Evolutionary conservation across 1,140 invertebrate species (phyloP).

Genomic region (Drosophila yakuba): DNA sequence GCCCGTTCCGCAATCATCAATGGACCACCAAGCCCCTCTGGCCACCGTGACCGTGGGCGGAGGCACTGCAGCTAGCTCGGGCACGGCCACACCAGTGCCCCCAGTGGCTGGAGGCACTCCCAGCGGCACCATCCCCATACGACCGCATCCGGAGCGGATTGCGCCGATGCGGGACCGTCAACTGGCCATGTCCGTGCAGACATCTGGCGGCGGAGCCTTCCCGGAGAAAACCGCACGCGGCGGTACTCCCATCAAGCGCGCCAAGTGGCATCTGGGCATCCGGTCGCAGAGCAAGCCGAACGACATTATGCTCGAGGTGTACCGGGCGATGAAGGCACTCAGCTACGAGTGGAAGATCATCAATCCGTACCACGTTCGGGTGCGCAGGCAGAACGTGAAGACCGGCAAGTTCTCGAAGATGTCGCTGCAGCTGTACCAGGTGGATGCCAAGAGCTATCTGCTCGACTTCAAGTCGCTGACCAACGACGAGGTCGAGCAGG

Average conservation of each 20-base stretch:
- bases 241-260: constrained; percentile 92
- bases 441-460: constrained; percentile 98
- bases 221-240: constrained; percentile 85
- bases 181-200: constrained; percentile 76
- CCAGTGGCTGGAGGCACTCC: not conserved
- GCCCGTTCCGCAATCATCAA: constrained; percentile 80
- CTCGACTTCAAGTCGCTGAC: constrained; percentile 98
- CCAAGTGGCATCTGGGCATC: constrained; percentile 99
- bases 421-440: constrained; percentile 99
- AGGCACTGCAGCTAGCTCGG: constrained; percentile 66
- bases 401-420: constrained; percentile 96
- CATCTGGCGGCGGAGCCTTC: constrained; percentile 73
- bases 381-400: constrained; percentile 94
- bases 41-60: constrained; percentile 47
- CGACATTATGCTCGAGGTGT: constrained; percentile 99
- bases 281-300: constrained; percentile 99
- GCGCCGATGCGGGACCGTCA: constrained; percentile 90
- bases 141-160: constrained; percentile 98
- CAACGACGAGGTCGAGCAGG: constrained; percentile 90
- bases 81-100: constrained; percentile 66
- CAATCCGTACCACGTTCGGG: constrained; percentile 97
- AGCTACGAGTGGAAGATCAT: constrained; percentile 99
- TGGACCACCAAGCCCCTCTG: constrained; percentile 33
- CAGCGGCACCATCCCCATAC: constrained; percentile 80
- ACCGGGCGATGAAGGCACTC: constrained; percentile 98